Conservation (phyloP, 2,113 vertebrate genomes). For the Phylloscopus trochiloides region DNA sequence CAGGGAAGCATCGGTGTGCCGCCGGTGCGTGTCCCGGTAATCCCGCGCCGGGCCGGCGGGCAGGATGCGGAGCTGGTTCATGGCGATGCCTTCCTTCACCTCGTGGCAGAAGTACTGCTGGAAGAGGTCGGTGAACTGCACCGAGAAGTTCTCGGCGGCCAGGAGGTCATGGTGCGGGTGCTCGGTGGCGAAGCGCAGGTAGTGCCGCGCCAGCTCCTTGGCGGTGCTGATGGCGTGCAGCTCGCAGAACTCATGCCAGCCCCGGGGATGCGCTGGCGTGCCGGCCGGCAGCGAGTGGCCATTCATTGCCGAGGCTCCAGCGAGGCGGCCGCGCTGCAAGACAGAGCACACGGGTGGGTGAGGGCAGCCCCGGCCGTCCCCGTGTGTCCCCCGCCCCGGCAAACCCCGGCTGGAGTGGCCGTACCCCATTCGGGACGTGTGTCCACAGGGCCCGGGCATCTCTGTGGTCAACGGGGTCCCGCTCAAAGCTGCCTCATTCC, state of each 20-base stretch:
- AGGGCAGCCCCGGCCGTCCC: rapidly evolving
- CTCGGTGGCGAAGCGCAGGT: conserved; percentile 87
- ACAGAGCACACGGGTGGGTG: not conserved
- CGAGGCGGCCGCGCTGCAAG: conserved; percentile 79
- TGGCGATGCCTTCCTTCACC: conserved; percentile 79
- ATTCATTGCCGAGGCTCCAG: conserved; percentile 92
- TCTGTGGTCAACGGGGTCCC: rapidly evolving
- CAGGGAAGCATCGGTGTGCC: conserved; percentile 41
- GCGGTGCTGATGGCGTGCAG: conserved; percentile 89
- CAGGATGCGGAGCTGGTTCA: conserved; percentile 71
- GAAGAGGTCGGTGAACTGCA: conserved; percentile 91
- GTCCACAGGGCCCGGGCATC: rapidly evolving
- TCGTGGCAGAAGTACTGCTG: conserved; percentile 92
- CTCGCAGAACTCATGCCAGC: conserved; percentile 98
- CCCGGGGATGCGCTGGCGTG: conserved; percentile 75
- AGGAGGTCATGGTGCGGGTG: conserved; percentile 84
- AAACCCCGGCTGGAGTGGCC: rapidly evolving
- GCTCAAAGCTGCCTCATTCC: not conserved
- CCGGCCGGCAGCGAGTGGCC: conserved; percentile 81
- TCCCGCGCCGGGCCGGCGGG: conserved; percentile 81
- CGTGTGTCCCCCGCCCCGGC: rapidly evolving
- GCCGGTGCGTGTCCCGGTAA: conserved; percentile 84
- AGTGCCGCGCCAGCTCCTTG: conserved; percentile 89
- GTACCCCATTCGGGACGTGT: rapidly evolving
- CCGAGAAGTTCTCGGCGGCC: conserved; percentile 88